Percentiles rank a stretch among this genome's conserved stretches.
phyloP scores from a whole-genome alignment of 2,888 invertebrate genomes.

The Drosophila merina region DNA sequence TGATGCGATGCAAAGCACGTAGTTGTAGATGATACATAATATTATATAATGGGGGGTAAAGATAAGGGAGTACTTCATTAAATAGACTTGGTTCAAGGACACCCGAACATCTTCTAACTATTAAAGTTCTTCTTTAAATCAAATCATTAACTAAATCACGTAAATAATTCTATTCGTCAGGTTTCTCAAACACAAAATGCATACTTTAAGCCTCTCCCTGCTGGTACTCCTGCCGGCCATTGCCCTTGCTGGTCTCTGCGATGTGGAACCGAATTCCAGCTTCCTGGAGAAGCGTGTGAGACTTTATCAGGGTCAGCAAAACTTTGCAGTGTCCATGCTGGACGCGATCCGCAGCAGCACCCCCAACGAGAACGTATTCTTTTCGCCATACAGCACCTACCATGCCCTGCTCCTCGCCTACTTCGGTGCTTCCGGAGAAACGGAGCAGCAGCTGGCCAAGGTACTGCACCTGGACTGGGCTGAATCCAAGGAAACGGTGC shows the following conservation, averaged over 20 bases:
- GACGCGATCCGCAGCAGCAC: constrained; percentile 87
- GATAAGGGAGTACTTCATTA: constrained; percentile 3
- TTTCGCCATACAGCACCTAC: constrained; percentile 94
- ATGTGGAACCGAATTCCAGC: not conserved
- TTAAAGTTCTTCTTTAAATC: too few species aligned
- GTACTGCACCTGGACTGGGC: constrained; percentile 81
- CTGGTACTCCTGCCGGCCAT: constrained; percentile 55
- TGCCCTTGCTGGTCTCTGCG: constrained; percentile 51
- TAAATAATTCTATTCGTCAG: constrained; percentile 12
- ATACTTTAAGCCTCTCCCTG: constrained; percentile 45
- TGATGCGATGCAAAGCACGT: constrained; percentile 34
- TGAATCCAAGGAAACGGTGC: constrained; percentile 88
- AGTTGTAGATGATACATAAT: not conserved
- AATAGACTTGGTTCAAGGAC: constrained; percentile 15
- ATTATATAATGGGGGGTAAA: not conserved
- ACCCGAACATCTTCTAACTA: too few species aligned
- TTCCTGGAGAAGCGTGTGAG: constrained; percentile 31
- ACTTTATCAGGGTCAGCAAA: constrained; percentile 87
- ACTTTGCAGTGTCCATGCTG: constrained; percentile 89
- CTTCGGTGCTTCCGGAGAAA: constrained; percentile 89
- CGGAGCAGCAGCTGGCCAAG: constrained; percentile 85
- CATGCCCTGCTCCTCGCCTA: constrained; percentile 91
- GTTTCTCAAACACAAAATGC: constrained; percentile 39
- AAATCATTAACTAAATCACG: too few species aligned
- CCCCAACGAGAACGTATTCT: constrained; percentile 91